Evolutionary conservation across 2,888 invertebrate species (phyloP), one percentile per base, ranked within the genome.

Genomic region (Spodoptera exigua): DNA sequence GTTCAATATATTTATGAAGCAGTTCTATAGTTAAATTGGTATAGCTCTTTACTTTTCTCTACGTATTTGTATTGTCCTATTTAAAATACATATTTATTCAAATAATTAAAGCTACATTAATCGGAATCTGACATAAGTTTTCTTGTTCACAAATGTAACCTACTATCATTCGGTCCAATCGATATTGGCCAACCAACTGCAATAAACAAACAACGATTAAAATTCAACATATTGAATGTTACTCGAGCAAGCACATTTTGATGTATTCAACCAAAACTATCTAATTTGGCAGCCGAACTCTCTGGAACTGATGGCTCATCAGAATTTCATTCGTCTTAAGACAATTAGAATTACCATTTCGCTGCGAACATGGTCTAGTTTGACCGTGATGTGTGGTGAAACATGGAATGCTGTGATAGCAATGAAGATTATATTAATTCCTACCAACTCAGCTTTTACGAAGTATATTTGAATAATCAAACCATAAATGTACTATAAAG

Each of bases 341-440:
- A 48, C 55, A 76, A 58, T 70, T 67, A 61, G 34, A 61, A 74
- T 72, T 72, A 74, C 43, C 67, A 75, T 75, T 75, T 70, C 34
- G 70, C 70, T 63, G 39, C 44, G 41, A 43, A 58, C 61, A 60
- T 48, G 67, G 67, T 63, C 74, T 67, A 51, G 49, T 27, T 67
- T 58, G 76, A 60, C 76, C 60, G 58, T 55, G 55, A 55, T 58
- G 41, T 58, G 55, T 56, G 57, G 46, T 48, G 34, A 43, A 63
- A 34, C 49, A 39, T 58, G 64, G 46, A 44, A 35, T 43, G 16
- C 14, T 48, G 9, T 17, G 18, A 27, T 12, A 45, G 44, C 53
- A 51, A 52, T 51, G 40, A 32, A 52, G 55, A 13, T 21, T 17
- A 12, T 47, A 51, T 54, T 61, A 55, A 54, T 61, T 61, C 43